These are phyloP conservation scores for Rhopalosiphum padi DNA, from an alignment of 1,140 invertebrate species.

Conservation along the genomic window DNA sequence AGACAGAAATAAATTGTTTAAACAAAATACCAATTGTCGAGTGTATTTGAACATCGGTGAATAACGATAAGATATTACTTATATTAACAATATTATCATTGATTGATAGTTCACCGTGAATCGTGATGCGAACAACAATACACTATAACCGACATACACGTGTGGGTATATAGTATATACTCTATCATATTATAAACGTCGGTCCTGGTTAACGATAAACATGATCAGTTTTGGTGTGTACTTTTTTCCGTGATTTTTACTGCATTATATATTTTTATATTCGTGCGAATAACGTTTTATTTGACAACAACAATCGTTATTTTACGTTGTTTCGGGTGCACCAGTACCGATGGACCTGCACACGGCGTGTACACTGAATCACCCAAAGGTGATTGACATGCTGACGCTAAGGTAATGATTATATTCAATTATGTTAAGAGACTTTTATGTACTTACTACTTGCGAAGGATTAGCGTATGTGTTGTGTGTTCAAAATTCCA, in stretches of 20 bases:
- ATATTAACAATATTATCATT: constrained; percentile 43
- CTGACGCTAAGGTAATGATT: constrained; percentile 6
- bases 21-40: constrained; percentile 28
- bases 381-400: constrained; percentile 32
- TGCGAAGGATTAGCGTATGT: not conserved
- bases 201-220: not conserved
- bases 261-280: not conserved
- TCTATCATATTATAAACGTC: not conserved
- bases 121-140: constrained; percentile 28
- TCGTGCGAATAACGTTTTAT: not conserved
- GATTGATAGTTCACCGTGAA: constrained; percentile 40
- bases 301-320: not conserved
- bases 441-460: not conserved
- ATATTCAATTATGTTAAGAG: not conserved
- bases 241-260: not conserved
- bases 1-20: constrained; percentile 47
- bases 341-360: constrained; percentile 18
- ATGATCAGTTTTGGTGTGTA: not conserved
- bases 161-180: not conserved
- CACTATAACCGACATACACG: not conserved
- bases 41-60: not conserved
- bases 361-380: constrained; percentile 45
- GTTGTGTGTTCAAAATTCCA: not conserved
- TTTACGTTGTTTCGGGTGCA: not conserved
- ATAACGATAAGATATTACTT: constrained; percentile 53